Percentiles rank a stretch among this genome's conserved stretches.
phyloP scores from a whole-genome alignment of 2,113 vertebrate genomes.

The Theropithecus gelada region DNA sequence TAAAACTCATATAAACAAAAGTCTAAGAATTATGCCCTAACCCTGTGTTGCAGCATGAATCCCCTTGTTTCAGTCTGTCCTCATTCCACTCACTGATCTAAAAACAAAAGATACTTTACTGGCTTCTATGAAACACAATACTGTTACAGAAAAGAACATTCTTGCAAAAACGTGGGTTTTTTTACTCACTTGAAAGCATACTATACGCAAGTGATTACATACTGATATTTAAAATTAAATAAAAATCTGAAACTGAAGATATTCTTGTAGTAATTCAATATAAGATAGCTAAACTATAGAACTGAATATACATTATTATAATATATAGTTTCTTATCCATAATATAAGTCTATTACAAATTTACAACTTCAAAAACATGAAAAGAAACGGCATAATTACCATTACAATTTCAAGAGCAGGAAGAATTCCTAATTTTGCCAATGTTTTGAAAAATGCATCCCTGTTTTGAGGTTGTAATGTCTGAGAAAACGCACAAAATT shows the following conservation, averaged over 20 bases:
- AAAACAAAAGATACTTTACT: neutral
- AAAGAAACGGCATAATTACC: conserved; percentile 85
- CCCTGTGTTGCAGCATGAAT: neutral
- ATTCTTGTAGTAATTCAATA: neutral
- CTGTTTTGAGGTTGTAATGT: conserved; percentile 98
- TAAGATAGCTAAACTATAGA: neutral
- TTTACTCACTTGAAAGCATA: neutral
- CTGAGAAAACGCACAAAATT: conserved; percentile 99
- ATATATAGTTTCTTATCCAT: neutral
- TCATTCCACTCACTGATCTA: neutral
- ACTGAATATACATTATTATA: neutral
- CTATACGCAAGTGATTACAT: neutral
- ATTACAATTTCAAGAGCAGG: conserved; percentile 99
- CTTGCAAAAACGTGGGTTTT: neutral
- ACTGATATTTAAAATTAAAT: conserved; percentile 8
- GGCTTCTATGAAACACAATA: conserved; percentile 1
- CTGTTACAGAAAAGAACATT: conserved; percentile 10
- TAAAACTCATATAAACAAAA: neutral
- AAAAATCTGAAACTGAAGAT: conserved; percentile 32
- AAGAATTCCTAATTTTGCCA: conserved; percentile 97
- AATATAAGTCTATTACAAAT: conserved; percentile 38
- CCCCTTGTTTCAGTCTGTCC: neutral
- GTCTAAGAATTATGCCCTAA: neutral
- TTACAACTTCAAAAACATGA: neutral
- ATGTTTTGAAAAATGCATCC: conserved; percentile 98